Evolutionary conservation across 2,888 invertebrate genomes (phyloP).

Genomic region (Tenthredo livida): DNA sequence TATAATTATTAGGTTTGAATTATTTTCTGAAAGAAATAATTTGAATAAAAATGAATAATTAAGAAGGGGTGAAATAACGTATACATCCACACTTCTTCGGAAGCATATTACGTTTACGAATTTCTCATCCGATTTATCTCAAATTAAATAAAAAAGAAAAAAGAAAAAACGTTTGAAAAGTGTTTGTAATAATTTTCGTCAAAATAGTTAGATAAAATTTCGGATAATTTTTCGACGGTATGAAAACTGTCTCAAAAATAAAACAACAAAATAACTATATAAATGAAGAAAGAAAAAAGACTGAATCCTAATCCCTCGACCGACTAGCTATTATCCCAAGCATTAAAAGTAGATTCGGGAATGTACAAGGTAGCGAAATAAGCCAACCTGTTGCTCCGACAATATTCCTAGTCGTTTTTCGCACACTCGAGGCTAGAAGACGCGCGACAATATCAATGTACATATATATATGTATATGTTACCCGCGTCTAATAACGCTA

Average conservation of each 20-base stretch:
- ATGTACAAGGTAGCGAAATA: background rate
- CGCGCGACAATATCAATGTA: background rate
- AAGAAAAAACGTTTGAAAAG: background rate
- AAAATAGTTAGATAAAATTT: background rate
- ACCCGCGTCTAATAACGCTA: background rate
- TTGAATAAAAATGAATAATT: background rate
- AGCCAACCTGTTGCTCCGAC: constrained; percentile 39
- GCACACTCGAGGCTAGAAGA: background rate
- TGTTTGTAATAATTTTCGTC: background rate
- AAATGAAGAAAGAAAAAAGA: background rate
- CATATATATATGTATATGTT: background rate
- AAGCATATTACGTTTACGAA: background rate
- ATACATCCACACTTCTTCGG: too few relatives aligned
- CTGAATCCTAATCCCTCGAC: background rate
- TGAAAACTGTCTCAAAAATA: background rate
- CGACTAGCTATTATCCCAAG: background rate
- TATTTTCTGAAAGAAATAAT: too few relatives aligned
- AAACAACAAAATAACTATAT: too few relatives aligned
- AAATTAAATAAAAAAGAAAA: background rate
- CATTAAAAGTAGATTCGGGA: background rate
- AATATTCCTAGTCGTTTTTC: background rate
- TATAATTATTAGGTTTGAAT: too few relatives aligned
- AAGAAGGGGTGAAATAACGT: background rate
- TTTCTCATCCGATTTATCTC: background rate
- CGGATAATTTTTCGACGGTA: background rate